Conservation (phyloP, 2,797 vertebrate genomes). For the Lacerta bilineata region DNA sequence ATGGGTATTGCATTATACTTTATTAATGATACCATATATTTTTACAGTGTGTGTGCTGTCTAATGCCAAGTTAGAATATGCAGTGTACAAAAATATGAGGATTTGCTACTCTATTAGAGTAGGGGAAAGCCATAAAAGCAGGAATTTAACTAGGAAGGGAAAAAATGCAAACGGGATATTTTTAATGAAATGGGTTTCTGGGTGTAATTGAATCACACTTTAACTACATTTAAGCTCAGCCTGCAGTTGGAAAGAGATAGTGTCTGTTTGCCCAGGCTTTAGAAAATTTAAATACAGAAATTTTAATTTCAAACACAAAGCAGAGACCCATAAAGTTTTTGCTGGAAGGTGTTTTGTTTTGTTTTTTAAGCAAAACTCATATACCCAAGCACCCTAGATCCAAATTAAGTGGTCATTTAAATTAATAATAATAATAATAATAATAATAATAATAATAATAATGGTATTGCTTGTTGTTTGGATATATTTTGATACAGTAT, state of each 20-base stretch:
- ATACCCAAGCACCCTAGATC: neutral
- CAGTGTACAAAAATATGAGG: constrained; percentile 34
- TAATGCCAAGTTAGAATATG: constrained; percentile 41
- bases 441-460: too few relatives aligned
- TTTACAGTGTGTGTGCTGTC: constrained; percentile 60
- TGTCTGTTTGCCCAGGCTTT: neutral
- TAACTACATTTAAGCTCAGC: neutral
- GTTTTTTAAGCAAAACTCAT: neutral
- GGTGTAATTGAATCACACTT: constrained; percentile 20
- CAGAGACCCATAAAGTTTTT: neutral
- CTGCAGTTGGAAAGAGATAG: neutral
- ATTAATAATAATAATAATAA: too few relatives aligned
- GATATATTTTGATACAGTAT: too few relatives aligned
- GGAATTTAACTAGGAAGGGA: constrained; percentile 18
- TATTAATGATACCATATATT: constrained; percentile 73
- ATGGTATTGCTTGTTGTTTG: too few relatives aligned
- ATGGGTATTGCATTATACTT: constrained; percentile 73
- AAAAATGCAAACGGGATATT: accelerated
- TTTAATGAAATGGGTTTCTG: constrained; percentile 50
- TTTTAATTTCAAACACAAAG: neutral
- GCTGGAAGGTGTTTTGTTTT: neutral
- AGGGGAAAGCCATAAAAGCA: neutral
- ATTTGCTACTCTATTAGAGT: constrained; percentile 40
- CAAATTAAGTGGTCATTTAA: neutral
- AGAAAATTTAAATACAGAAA: neutral